Percentiles rank a stretch among this genome's conserved stretches.
These are phyloP conservation scores for Minunthozetes semirufus DNA, from an alignment of 2,888 invertebrate species.

Conservation along the genomic window DNA sequence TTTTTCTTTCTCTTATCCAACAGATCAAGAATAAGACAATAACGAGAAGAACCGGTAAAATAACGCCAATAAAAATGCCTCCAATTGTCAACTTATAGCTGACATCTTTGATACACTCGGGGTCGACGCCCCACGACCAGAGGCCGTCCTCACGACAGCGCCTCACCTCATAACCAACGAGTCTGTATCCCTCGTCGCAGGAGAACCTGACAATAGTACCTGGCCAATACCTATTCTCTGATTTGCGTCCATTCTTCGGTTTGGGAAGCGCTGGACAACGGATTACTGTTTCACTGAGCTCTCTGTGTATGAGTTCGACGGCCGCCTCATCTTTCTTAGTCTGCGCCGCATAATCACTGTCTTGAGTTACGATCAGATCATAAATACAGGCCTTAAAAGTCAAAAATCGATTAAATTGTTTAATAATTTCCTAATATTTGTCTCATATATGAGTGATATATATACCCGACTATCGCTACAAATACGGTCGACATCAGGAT, in stretches of 20 bases:
- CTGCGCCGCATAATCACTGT: conserved; percentile 75
- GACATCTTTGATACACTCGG: conserved; percentile 61
- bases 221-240: conserved; percentile 78
- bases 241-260: conserved; percentile 80
- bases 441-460: no score
- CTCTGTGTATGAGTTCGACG: conserved; percentile 38
- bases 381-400: conserved; percentile 69
- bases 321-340: conserved; percentile 67
- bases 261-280: conserved; percentile 84
- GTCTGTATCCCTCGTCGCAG: conserved; percentile 78
- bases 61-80: neutral
- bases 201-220: conserved; percentile 82
- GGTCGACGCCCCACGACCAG: conserved; percentile 79
- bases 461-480: conserved; percentile 63
- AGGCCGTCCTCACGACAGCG: conserved; percentile 69
- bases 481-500: conserved; percentile 46
- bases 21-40: neutral
- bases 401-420: no score
- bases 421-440: no score
- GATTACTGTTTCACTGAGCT: conserved; percentile 50
- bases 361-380: conserved; percentile 72
- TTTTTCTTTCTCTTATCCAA: neutral
- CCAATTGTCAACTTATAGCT: neutral
- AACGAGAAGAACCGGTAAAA: conserved; percentile 2
- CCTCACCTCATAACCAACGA: conserved; percentile 74